Evolutionary conservation across 2,888 invertebrate genomes (phyloP).

Genomic region (Hipparchia sbordonii): DNA sequence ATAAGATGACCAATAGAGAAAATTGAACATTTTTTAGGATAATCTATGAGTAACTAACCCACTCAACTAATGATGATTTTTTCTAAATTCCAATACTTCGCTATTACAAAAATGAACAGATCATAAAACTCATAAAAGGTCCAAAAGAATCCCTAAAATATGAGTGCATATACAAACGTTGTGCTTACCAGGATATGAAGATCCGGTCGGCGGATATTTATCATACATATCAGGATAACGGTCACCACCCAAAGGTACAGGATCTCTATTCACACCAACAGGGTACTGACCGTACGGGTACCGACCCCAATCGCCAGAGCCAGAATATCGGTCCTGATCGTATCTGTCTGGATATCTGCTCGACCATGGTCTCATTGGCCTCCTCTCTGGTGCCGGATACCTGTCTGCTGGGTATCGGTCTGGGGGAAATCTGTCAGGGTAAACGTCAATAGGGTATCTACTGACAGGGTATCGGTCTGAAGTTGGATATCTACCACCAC

Average conservation of each 20-base stretch:
- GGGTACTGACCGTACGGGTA: conserved; percentile 76
- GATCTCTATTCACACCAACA: conserved; percentile 76
- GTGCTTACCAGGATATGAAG: conserved; percentile 78
- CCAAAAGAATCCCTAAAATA: conserved; percentile 6
- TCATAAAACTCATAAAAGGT: background rate
- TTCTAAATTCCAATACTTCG: no score
- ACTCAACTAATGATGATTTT: no score
- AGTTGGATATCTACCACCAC: conserved; percentile 66
- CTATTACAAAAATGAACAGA: no score
- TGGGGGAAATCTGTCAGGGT: conserved; percentile 63
- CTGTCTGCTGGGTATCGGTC: conserved; percentile 77
- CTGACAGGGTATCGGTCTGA: conserved; percentile 70
- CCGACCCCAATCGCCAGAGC: conserved; percentile 68
- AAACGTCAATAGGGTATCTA: conserved; percentile 66
- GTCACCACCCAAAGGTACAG: conserved; percentile 76
- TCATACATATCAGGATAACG: conserved; percentile 79
- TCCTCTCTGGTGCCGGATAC: conserved; percentile 71
- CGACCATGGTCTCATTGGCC: conserved; percentile 57
- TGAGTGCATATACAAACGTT: conserved; percentile 11
- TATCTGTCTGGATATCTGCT: conserved; percentile 78
- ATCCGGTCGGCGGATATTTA: conserved; percentile 83
- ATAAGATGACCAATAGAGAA: conserved; percentile 28
- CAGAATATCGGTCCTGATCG: conserved; percentile 71
- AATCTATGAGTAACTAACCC: background rate
- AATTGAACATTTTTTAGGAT: background rate